Evolutionary conservation across 2,797 vertebrate species (phyloP).

Genomic region (Sebastes jordani): DNA sequence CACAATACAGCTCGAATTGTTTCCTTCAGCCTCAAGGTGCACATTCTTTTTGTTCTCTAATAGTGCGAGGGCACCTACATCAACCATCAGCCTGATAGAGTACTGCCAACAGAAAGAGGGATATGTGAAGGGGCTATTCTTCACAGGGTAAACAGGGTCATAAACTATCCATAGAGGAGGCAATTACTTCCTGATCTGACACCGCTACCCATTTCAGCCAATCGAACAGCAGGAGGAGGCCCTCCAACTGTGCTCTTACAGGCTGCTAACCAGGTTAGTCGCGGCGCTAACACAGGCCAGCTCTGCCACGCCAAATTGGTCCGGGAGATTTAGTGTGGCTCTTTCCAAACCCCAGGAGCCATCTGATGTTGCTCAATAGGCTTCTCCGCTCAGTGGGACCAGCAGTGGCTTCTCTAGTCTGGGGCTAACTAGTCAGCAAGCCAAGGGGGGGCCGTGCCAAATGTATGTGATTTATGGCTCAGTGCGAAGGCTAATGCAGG

Average conservation of each 20-base stretch:
- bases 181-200: constrained; percentile 87
- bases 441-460: constrained; percentile 72
- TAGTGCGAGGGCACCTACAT: constrained; percentile 45
- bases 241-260: constrained; percentile 41
- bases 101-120: constrained; percentile 27
- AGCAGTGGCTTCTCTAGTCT: constrained; percentile 20
- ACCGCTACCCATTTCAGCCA: constrained; percentile 67
- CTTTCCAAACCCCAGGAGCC: constrained; percentile 35
- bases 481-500: constrained; percentile 83
- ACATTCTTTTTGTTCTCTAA: constrained; percentile 61
- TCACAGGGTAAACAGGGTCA: constrained; percentile 83
- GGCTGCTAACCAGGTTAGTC: constrained; percentile 67
- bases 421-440: constrained; percentile 36
- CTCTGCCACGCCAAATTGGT: constrained; percentile 62
- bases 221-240: constrained; percentile 81
- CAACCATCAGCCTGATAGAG: constrained; percentile 46
- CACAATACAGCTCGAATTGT: constrained; percentile 53
- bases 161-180: constrained; percentile 81
- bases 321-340: constrained; percentile 77
- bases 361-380: constrained; percentile 50
- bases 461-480: constrained; percentile 87
- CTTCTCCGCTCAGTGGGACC: constrained; percentile 15
- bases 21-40: constrained; percentile 47
- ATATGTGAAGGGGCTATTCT: constrained; percentile 59
- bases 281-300: constrained; percentile 35